phyloP scores from a whole-genome alignment of 2,797 vertebrate genomes.

The Platalea minor region DNA sequence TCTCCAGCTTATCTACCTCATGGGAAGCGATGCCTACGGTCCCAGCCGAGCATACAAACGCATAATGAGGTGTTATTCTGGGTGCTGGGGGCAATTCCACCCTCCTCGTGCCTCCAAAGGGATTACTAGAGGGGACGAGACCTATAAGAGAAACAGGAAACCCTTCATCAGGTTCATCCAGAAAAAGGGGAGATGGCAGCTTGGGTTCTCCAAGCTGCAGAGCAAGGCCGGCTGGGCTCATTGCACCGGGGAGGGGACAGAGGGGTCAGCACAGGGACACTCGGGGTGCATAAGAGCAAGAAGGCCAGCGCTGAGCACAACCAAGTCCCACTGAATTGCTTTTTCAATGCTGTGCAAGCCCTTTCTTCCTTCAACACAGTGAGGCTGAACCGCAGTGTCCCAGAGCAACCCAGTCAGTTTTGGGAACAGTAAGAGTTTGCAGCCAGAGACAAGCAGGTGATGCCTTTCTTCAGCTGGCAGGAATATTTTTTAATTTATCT shows the following conservation, averaged over 20 bases:
- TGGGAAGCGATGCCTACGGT: not conserved
- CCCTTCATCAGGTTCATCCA: not conserved
- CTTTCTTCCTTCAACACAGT: not conserved
- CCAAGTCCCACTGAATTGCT: not conserved
- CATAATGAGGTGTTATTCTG: not conserved
- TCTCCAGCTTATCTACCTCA: not conserved
- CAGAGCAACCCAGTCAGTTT: not conserved
- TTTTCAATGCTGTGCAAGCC: not conserved
- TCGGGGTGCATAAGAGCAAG: not conserved
- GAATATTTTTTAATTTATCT: not conserved
- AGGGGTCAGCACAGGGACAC: not conserved
- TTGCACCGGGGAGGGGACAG: not conserved
- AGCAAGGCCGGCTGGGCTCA: fast-evolving
- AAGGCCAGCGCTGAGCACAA: fast-evolving
- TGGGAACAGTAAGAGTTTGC: not conserved
- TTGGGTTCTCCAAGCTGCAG: not conserved
- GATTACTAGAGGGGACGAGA: not conserved
- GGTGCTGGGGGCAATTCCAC: not conserved
- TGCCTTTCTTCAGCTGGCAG: not conserved
- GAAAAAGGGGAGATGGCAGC: not conserved
- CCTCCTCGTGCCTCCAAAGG: fast-evolving
- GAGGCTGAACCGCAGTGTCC: not conserved
- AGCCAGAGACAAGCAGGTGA: not conserved
- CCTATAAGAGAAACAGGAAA: not conserved
- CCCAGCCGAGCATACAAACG: not conserved